phyloP scores from a whole-genome alignment of 2,113 vertebrate genomes.

The Numenius arquata region DNA sequence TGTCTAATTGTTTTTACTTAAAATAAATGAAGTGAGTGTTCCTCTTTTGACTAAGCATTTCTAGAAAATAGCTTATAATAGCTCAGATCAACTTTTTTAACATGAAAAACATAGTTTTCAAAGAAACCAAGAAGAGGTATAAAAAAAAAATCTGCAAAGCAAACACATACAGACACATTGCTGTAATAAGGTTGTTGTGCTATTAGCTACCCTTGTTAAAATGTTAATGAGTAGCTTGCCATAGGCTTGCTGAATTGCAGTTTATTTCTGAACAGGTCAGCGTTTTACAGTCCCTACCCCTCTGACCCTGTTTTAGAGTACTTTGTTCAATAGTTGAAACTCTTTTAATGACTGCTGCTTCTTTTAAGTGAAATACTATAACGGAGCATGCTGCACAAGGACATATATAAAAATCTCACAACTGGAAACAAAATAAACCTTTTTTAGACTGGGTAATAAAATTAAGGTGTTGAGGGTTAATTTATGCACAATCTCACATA shows the following conservation, averaged over 20 bases:
- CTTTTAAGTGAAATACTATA: neutral
- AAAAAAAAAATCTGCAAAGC: neutral
- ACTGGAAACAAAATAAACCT: neutral
- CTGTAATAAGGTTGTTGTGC: constrained; percentile 24
- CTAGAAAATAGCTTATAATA: neutral
- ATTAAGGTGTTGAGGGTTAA: neutral
- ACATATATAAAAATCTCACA: neutral
- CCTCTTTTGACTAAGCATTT: neutral
- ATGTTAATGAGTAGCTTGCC: constrained; percentile 62
- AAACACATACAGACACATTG: neutral
- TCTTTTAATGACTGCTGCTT: neutral
- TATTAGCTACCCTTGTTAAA: constrained; percentile 56
- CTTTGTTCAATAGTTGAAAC: constrained; percentile 21
- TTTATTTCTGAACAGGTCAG: constrained; percentile 55
- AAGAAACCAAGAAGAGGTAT: neutral
- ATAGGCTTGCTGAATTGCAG: constrained; percentile 51
- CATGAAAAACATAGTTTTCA: neutral
- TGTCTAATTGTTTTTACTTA: neutral
- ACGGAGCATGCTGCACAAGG: neutral
- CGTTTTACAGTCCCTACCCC: constrained; percentile 21
- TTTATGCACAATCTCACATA: neutral
- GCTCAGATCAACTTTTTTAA: neutral
- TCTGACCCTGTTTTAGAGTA: constrained; percentile 3
- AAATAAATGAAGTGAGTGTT: neutral
- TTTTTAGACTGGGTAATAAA: neutral